phyloP scores from a whole-genome alignment of 1,140 invertebrate genomes.

The Steinernema feltiae region DNA sequence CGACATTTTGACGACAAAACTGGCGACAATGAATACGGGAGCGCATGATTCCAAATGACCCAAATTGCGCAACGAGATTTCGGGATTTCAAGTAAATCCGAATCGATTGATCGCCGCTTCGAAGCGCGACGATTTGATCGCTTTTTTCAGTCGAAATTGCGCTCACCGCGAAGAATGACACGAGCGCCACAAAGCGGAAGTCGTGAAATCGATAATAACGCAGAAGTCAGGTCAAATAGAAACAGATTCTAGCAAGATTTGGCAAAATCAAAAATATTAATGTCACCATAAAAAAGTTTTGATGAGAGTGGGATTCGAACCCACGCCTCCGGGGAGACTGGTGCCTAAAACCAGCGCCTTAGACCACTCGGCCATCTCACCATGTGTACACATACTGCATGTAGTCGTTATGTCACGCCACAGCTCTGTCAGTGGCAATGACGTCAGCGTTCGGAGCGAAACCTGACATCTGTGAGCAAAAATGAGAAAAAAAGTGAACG shows the following conservation, averaged over 20 bases:
- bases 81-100: neutral
- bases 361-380: conserved; percentile 59
- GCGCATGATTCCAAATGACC: neutral
- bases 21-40: neutral
- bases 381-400: neutral
- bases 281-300: conserved; percentile 51
- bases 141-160: no score
- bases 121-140: no score
- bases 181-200: no score
- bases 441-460: neutral
- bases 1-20: neutral
- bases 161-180: no score
- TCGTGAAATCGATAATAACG: no score
- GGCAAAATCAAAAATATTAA: neutral
- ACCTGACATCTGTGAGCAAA: neutral
- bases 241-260: no score
- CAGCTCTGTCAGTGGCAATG: neutral
- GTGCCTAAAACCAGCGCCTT: conserved; percentile 61
- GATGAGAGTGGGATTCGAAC: conserved; percentile 98
- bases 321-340: conserved; percentile 77
- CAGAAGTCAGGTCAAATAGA: no score
- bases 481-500: neutral
- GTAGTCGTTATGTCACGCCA: neutral
- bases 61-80: neutral
- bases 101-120: no score